Percentiles rank a stretch among this genome's conserved stretches.
Evolutionary conservation across 37 sponge, comb jelly and placozoan species (phyloP).

Genomic region (Aphrocallistes beatrix): DNA sequence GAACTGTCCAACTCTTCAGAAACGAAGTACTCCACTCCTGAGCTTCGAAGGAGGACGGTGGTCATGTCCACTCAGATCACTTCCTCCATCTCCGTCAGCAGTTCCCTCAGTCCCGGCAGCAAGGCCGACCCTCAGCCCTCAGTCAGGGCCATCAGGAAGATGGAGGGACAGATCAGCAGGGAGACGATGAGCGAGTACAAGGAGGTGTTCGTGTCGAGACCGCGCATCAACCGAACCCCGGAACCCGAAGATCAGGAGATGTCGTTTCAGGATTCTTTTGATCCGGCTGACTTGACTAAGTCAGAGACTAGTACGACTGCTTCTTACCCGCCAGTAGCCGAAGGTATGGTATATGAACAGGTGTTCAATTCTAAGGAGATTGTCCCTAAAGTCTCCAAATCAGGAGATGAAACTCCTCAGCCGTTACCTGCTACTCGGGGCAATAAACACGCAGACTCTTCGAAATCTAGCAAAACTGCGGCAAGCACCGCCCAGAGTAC

Average conservation of each 20-base stretch:
- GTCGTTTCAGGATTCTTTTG: not conserved
- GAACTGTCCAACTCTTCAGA: not conserved
- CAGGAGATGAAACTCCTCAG: not conserved
- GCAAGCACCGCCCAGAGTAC: not conserved
- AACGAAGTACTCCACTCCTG: not conserved
- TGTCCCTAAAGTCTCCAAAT: not conserved
- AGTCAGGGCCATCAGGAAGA: not conserved
- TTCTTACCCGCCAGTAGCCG: not conserved
- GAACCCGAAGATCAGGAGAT: not conserved
- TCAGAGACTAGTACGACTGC: not conserved
- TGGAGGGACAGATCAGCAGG: not conserved
- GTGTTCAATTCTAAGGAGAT: not conserved
- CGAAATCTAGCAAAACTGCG: not conserved
- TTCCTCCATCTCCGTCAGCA: not conserved
- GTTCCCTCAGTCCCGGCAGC: not conserved
- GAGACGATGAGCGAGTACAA: not conserved
- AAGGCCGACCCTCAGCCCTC: constrained; percentile 11
- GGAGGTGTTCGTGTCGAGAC: not conserved
- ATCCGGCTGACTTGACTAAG: not conserved
- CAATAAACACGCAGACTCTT: not conserved
- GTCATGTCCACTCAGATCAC: not conserved
- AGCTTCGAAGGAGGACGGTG: not conserved
- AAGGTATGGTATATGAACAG: not conserved
- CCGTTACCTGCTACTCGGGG: not conserved
- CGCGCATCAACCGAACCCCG: not conserved